phyloP scores from a whole-genome alignment of 2,113 vertebrate genomes.

The Rhizomys pruinosus region DNA sequence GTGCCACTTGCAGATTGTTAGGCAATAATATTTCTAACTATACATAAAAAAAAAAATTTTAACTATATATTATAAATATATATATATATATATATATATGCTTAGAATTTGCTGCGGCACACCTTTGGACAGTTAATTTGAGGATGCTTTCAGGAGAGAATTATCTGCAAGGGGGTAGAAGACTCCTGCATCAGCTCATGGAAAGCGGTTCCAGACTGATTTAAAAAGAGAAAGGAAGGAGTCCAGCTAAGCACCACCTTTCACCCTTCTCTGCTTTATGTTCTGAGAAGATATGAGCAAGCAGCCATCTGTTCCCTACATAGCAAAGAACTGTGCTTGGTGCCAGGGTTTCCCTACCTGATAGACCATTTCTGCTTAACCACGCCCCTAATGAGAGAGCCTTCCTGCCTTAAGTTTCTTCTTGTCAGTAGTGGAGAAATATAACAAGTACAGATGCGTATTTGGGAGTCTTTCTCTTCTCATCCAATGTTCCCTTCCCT shows the following conservation, averaged over 20 bases:
- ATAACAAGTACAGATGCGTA: background rate
- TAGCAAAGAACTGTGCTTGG: too few relatives aligned
- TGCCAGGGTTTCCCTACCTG: background rate
- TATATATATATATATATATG: too few relatives aligned
- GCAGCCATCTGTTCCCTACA: background rate
- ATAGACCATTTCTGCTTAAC: background rate
- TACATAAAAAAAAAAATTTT: too few relatives aligned
- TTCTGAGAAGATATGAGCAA: too few relatives aligned
- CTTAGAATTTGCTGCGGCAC: too few relatives aligned
- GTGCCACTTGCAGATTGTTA: too few relatives aligned
- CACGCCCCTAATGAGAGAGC: background rate
- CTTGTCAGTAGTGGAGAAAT: too few relatives aligned
- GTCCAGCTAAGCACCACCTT: background rate
- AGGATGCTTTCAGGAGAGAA: background rate
- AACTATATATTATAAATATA: too few relatives aligned
- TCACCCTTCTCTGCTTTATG: background rate
- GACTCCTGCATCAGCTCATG: background rate
- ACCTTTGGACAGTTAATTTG: background rate
- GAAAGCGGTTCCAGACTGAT: background rate
- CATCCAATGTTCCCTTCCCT: background rate
- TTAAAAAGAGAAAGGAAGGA: background rate
- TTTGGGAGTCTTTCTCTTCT: background rate
- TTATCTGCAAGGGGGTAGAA: background rate
- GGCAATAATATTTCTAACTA: too few relatives aligned
- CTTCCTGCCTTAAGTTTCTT: too few relatives aligned